phyloP scores from a whole-genome alignment of 2,888 invertebrate genomes.

The Pelosia muscerda region DNA sequence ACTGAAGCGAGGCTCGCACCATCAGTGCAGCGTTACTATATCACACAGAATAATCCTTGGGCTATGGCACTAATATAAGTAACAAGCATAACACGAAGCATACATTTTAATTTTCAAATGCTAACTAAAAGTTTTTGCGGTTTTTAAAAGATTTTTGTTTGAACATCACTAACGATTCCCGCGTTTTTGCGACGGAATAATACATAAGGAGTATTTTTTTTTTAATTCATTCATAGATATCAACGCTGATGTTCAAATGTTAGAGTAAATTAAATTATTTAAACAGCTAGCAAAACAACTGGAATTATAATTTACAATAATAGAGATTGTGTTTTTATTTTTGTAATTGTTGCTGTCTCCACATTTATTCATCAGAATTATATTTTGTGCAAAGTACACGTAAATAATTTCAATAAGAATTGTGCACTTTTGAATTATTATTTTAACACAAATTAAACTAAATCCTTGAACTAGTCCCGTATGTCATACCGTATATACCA shows the following conservation, averaged over 20 bases:
- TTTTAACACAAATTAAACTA: conserved; percentile 16
- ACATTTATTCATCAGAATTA: conserved; percentile 21
- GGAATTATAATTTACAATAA: conserved; percentile 27
- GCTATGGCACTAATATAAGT: conserved; percentile 46
- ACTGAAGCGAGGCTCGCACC: conserved; percentile 70
- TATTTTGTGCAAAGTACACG: conserved; percentile 10
- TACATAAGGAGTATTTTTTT: background rate
- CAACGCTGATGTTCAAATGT: background rate
- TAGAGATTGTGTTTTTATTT: conserved; percentile 32
- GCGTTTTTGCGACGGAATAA: background rate
- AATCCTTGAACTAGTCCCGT: background rate
- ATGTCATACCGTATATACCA: background rate
- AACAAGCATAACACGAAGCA: conserved; percentile 23
- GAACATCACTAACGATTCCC: background rate
- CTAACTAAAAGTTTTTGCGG: conserved; percentile 27
- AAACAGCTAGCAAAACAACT: conserved; percentile 38
- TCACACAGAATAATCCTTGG: conserved; percentile 32
- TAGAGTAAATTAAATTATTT: conserved; percentile 14
- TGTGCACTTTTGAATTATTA: conserved; percentile 26
- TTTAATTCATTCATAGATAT: background rate
- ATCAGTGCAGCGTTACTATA: conserved; percentile 27
- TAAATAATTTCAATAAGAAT: conserved; percentile 7
- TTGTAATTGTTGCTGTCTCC: conserved; percentile 23
- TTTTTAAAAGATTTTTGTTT: conserved; percentile 3
- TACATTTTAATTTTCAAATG: conserved; percentile 21